Evolutionary conservation across 1,140 invertebrate species (phyloP).

Genomic region (Homalodisca vitripennis): DNA sequence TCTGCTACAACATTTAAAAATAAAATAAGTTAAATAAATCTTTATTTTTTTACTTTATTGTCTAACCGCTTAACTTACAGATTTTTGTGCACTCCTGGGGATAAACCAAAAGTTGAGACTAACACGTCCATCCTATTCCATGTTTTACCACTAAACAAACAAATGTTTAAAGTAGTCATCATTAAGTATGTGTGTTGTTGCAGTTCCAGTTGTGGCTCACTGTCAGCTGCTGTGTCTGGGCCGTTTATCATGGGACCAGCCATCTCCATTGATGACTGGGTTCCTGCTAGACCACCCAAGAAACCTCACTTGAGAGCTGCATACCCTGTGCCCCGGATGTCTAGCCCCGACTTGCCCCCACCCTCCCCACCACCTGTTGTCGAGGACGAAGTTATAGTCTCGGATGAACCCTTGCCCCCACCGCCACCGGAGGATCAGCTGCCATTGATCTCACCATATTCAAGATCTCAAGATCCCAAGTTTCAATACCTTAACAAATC

Average conservation of each 20-base stretch:
- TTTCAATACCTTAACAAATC: slow-evolving; percentile 9
- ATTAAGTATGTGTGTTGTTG: slow-evolving; percentile 32
- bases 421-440: slow-evolving; percentile 57
- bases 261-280: slow-evolving; percentile 67
- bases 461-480: slow-evolving; percentile 38
- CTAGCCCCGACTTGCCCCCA: slow-evolving; percentile 42
- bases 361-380: slow-evolving; percentile 43
- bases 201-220: slow-evolving; percentile 56
- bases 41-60: too few species aligned
- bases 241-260: slow-evolving; percentile 63
- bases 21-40: too few species aligned
- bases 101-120: too few species aligned
- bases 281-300: slow-evolving; percentile 70
- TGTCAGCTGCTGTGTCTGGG: slow-evolving; percentile 59
- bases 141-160: too few species aligned
- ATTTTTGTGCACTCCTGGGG: too few species aligned
- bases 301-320: slow-evolving; percentile 66
- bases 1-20: too few species aligned
- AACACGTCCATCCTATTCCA: too few species aligned
- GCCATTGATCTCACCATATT: slow-evolving; percentile 36
- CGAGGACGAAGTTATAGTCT: slow-evolving; percentile 36
- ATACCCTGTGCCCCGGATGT: slow-evolving; percentile 31
- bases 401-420: slow-evolving; percentile 71
- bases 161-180: too few species aligned
- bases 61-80: too few species aligned